These are phyloP conservation scores for Taurulus bubalis DNA, from an alignment of 2,113 vertebrate genomes.

Conservation along the genomic window DNA sequence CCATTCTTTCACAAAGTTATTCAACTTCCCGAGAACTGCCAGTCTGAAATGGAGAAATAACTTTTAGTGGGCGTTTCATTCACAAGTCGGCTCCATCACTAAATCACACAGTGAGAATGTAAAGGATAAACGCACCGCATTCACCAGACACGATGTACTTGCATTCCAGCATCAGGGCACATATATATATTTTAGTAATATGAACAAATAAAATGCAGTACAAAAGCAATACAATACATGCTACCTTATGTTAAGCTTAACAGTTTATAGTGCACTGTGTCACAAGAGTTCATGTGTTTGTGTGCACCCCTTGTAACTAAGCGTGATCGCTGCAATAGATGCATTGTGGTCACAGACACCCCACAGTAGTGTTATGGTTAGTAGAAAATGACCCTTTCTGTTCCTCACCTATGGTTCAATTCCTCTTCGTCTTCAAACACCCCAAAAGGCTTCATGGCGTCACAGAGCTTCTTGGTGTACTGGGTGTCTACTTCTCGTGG, in stretches of 20 bases:
- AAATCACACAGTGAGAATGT: not conserved
- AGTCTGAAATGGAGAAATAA: constrained; percentile 82
- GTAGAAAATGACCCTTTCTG: not conserved
- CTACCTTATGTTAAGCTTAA: not conserved
- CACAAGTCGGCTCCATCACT: not conserved
- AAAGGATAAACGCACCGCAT: not conserved
- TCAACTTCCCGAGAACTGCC: constrained; percentile 93
- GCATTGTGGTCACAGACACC: not conserved
- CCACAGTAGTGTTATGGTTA: too few species aligned
- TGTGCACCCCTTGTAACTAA: not conserved
- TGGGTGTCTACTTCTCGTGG: constrained; percentile 90
- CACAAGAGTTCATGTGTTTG: not conserved
- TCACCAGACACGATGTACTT: not conserved
- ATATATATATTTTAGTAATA: not conserved
- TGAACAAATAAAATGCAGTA: not conserved
- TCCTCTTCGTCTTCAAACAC: constrained; percentile 97
- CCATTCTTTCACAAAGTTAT: constrained; percentile 96
- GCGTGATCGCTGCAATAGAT: not conserved
- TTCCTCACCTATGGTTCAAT: constrained; percentile 90
- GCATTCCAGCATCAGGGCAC: not conserved
- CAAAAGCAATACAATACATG: not conserved
- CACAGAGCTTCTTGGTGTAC: constrained; percentile 92
- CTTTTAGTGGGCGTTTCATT: not conserved
- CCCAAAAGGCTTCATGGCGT: constrained; percentile 95
- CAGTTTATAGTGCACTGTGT: not conserved